Conservation (phyloP, 2,888 invertebrate species). For the Agrotis segetum region DNA sequence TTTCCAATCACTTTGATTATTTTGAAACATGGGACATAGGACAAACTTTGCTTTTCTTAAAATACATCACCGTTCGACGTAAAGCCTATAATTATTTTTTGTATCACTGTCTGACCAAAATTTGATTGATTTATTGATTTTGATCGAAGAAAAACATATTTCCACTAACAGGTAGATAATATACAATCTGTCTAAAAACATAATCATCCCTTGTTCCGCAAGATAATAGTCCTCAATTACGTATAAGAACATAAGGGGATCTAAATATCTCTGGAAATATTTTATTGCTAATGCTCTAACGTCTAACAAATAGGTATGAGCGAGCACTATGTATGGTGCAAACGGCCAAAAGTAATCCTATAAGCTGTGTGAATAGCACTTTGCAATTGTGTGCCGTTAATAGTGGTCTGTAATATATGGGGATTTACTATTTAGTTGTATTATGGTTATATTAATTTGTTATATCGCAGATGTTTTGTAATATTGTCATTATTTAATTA, state of each 20-base stretch:
- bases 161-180: no score
- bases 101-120: no score
- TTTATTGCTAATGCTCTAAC: slow-evolving; percentile 54
- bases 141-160: no score
- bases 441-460: not conserved
- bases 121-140: no score
- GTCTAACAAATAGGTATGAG: no score
- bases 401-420: slow-evolving; percentile 22
- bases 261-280: slow-evolving; percentile 43
- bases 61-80: no score
- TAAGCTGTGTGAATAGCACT: slow-evolving; percentile 54
- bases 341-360: slow-evolving; percentile 47
- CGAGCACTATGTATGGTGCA: slow-evolving; percentile 44
- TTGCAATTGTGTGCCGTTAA: slow-evolving; percentile 31
- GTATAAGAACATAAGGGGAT: slow-evolving; percentile 24
- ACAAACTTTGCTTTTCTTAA: no score
- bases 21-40: no score
- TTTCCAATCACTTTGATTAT: no score
- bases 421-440: slow-evolving; percentile 9
- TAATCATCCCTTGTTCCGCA: not conserved
- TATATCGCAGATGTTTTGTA: not conserved
- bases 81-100: no score
- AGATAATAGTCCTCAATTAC: slow-evolving; percentile 27
- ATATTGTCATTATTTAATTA: no score
- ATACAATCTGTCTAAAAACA: not conserved